Base-by-base conservation (phyloP, 2,888 invertebrate species). In the Eurois occulta region DNA sequence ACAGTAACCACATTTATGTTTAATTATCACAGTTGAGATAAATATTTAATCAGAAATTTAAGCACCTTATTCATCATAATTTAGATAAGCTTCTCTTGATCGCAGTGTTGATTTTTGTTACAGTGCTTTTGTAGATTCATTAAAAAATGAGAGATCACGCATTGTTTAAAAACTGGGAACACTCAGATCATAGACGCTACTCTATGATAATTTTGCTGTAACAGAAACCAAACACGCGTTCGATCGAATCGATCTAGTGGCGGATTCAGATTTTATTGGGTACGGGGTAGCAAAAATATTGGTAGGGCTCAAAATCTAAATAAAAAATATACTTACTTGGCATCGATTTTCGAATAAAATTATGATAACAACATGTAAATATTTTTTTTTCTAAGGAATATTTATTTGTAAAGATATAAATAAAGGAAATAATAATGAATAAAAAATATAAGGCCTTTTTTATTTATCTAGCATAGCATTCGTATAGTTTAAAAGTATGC, bases 1-100 rank as follows among this genome's bases (percentile, higher is more conserved):
- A 75, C 80, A 83, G 69, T 58, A 65, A 85, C 75, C 76, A 81
- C 62, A 41, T 75, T 87, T 70, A 75, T 67, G 79, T 87, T 77
- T 72, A 52, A 68, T 76, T 88, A 88, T 88, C 90, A 89, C 88
- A 89, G 86, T 81, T 73, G 73, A 81, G 75, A 75, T 75, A 81
- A 84, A 60, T 55, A 79, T 75, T 67, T 77, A 78, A 86, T 78
- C 77, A 77, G 67, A 86, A 74, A 28, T 75, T 65, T 64, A 78
- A 70, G 80, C 83, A 86, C 84, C 75, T 65, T 71, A 74, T 67
- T 73, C 2, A 66, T 77, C 64, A 83, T 77, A 81, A 72, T 71
- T 75, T 62, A 78, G 66, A 64, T 62, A 72, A 60, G 52, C 62
- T 60, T 73, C 28, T 46, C 28, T 52, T 28, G 16, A 46, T 75